Percentiles rank a stretch among this genome's conserved stretches.
Evolutionary conservation across 2,797 vertebrate genomes (phyloP).

Genomic region (Mycteria americana): DNA sequence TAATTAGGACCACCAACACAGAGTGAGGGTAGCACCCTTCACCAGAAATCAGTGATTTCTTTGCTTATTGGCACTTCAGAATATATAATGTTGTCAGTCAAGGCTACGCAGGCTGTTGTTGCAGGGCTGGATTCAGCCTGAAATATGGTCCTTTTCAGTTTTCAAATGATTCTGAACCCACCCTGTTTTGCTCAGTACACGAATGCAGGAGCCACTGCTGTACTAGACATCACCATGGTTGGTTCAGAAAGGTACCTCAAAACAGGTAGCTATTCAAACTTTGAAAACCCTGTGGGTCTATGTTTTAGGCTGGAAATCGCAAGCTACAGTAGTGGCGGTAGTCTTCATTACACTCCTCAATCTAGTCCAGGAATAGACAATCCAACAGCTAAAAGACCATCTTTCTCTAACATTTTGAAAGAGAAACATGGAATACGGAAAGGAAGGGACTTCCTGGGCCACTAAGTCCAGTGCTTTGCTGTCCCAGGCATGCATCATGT

Average conservation of each 20-base stretch:
- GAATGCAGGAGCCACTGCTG: not conserved
- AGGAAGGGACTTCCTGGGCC: not conserved
- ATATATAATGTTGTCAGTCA: not conserved
- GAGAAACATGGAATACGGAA: not conserved
- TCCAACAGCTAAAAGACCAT: not conserved
- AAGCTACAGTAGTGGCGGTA: not conserved
- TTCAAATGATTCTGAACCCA: not conserved
- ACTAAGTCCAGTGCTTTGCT: not conserved
- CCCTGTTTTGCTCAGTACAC: not conserved
- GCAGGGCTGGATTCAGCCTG: not conserved
- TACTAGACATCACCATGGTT: not conserved
- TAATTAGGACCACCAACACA: not conserved
- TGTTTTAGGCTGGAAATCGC: not conserved
- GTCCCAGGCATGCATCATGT: not conserved
- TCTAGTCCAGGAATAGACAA: not conserved
- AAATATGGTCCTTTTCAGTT: not conserved
- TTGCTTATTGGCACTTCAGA: not conserved
- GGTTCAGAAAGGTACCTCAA: not conserved
- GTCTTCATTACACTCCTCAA: accelerated
- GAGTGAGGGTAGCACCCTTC: not conserved
- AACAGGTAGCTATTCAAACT: not conserved
- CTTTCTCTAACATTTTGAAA: not conserved
- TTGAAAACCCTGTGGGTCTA: not conserved
- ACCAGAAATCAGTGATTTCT: not conserved
- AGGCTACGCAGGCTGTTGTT: not conserved